phyloP scores from a whole-genome alignment of 2,888 invertebrate genomes.

The Ophioninae sp. region DNA sequence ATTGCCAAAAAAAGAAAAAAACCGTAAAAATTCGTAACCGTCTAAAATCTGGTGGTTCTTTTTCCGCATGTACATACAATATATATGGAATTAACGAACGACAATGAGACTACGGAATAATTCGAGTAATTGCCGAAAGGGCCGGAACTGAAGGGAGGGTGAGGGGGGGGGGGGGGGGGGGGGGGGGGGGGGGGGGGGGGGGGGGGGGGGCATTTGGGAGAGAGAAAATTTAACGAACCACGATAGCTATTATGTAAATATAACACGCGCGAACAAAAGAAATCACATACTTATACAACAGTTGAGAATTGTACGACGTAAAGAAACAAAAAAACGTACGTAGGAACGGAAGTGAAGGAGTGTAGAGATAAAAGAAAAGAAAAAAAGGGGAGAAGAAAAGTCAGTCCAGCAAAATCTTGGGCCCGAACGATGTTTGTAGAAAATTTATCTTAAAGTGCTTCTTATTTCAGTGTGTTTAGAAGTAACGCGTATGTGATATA shows the following conservation, averaged over 20 bases:
- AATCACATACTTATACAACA: conserved; percentile 72
- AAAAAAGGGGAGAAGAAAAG: conserved; percentile 66
- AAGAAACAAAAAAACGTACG: conserved; percentile 57
- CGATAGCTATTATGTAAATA: conserved; percentile 74
- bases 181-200: conserved; percentile 42
- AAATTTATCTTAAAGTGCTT: conserved; percentile 81
- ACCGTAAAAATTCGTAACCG: not conserved
- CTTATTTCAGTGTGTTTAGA: conserved; percentile 82
- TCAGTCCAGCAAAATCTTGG: conserved; percentile 77
- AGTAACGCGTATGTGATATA: conserved; percentile 81
- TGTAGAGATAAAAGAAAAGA: conserved; percentile 47
- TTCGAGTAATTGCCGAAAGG: conserved; percentile 69
- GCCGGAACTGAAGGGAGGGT: too few species aligned
- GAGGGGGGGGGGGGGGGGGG: conserved; percentile 38
- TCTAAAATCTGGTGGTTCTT: not conserved
- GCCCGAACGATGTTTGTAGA: conserved; percentile 79
- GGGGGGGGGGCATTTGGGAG: conserved; percentile 49
- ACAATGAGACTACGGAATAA: too few species aligned
- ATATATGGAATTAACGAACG: too few species aligned
- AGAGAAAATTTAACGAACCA: conserved; percentile 60
- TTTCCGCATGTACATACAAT: conserved; percentile 71
- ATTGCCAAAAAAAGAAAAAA: conserved; percentile 17
- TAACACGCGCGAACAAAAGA: conserved; percentile 60
- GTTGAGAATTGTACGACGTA: conserved; percentile 72
- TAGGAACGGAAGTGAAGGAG: conserved; percentile 69